Evolutionary conservation across 2,888 invertebrate species (phyloP).

Genomic region (Athalia circularis): DNA sequence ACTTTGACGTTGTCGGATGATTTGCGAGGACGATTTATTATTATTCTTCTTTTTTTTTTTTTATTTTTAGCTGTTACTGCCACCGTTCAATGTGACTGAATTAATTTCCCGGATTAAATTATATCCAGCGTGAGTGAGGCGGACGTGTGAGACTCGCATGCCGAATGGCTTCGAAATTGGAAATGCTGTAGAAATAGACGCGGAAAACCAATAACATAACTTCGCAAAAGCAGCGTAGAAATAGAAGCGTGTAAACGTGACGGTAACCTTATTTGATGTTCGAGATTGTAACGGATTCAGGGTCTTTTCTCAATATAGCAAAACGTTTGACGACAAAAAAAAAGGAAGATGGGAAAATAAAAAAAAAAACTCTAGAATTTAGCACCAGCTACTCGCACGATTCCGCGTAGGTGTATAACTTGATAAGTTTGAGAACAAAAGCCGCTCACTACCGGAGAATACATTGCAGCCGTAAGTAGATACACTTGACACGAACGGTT

Average conservation of each 20-base stretch:
- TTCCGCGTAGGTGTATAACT: neutral
- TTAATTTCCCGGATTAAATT: conserved; percentile 1
- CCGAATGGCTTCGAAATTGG: neutral
- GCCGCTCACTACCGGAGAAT: neutral
- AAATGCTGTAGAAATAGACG: conserved; percentile 22
- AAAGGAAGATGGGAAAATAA: no score
- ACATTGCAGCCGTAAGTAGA: no score
- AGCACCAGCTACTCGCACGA: neutral
- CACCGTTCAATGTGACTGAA: neutral
- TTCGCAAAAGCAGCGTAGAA: conserved; percentile 3
- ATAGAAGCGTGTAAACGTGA: conserved; percentile 27
- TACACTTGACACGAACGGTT: no score
- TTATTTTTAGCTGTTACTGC: neutral
- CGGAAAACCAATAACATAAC: neutral
- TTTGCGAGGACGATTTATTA: conserved; percentile 32
- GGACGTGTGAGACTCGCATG: neutral
- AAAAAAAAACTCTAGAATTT: conserved; percentile 6
- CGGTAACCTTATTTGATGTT: conserved; percentile 6
- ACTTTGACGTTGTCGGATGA: conserved; percentile 22
- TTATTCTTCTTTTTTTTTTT: neutral
- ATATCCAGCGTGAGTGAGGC: neutral
- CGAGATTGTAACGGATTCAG: conserved; percentile 33
- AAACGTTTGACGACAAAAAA: neutral
- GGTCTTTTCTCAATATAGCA: conserved; percentile 4
- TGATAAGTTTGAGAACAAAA: neutral